phyloP scores from a whole-genome alignment of 2,797 vertebrate species.

The Phylloscopus collybita region DNA sequence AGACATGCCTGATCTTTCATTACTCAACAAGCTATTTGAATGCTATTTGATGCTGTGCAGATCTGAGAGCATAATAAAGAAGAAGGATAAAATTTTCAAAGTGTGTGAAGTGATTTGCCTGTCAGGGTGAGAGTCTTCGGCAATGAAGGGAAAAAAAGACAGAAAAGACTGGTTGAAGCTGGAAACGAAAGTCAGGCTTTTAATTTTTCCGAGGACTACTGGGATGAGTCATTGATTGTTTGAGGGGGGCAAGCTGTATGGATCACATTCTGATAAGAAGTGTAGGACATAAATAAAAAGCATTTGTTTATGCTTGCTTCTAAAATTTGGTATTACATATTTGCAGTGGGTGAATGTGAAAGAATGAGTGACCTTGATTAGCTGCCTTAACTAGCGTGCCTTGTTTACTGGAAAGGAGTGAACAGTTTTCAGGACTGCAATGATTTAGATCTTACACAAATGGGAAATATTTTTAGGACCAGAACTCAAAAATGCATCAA shows the following conservation, averaged over 20 bases:
- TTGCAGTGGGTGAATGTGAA: not conserved
- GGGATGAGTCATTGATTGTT: not conserved
- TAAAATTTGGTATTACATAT: accelerated
- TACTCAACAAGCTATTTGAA: not conserved
- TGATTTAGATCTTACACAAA: not conserved
- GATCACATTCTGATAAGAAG: not conserved
- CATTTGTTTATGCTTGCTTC: not conserved
- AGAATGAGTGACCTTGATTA: not conserved
- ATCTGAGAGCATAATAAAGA: not conserved
- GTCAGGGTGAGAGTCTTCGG: not conserved
- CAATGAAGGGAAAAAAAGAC: not conserved
- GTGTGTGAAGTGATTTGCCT: not conserved
- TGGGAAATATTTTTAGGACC: not conserved
- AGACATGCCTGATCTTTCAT: not conserved
- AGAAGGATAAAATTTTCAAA: not conserved
- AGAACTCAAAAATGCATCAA: not conserved
- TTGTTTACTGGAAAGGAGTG: not conserved
- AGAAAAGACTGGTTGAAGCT: not conserved
- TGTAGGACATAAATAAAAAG: not conserved
- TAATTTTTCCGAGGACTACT: not conserved
- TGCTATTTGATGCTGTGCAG: not conserved
- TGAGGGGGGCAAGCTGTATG: not conserved
- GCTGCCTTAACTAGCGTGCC: not conserved
- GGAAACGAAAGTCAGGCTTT: not conserved
- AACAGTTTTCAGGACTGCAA: not conserved